These are phyloP conservation scores for Tetragonula carbonaria DNA, from an alignment of 2,888 invertebrate genomes.

Conservation along the genomic window DNA sequence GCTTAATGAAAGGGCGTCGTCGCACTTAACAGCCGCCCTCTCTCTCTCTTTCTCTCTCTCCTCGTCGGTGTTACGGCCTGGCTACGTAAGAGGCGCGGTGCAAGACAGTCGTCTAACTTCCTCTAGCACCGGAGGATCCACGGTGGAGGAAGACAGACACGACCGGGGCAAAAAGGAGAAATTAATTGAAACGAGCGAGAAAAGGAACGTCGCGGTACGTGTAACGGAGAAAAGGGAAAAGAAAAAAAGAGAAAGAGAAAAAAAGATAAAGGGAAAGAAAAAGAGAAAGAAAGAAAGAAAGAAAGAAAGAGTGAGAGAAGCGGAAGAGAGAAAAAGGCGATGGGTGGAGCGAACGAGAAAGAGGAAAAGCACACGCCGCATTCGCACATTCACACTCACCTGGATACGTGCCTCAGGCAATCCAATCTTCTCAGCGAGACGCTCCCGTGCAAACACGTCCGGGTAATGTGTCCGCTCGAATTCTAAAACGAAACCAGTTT, in stretches of 20 bases:
- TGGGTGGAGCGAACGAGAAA: slow-evolving; percentile 68
- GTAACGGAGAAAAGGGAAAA: background rate
- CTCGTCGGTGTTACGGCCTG: no score
- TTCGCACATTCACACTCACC: slow-evolving; percentile 89
- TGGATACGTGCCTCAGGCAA: slow-evolving; percentile 99
- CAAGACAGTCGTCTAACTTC: background rate
- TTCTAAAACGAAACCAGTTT: slow-evolving; percentile 87
- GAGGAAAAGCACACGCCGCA: slow-evolving; percentile 76
- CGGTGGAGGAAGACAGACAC: background rate
- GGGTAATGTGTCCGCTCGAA: slow-evolving; percentile 99
- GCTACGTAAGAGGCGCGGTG: no score
- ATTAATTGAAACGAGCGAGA: background rate
- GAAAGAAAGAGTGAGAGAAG: background rate
- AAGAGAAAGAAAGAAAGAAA: slow-evolving; percentile 20
- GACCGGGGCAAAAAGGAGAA: no score
- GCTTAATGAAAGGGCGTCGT: slow-evolving; percentile 76
- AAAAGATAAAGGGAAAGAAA: slow-evolving; percentile 48
- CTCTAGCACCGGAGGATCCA: background rate
- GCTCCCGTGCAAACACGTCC: slow-evolving; percentile 97
- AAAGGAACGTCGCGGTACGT: background rate
- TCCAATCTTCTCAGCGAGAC: slow-evolving; percentile 98
- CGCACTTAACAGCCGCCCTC: slow-evolving; percentile 68
- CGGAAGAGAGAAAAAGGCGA: slow-evolving; percentile 32
- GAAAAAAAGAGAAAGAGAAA: background rate
- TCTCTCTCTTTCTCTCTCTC: background rate